Percentiles rank a stretch among this genome's conserved stretches.
phyloP scores from a whole-genome alignment of 2,113 vertebrate genomes.

The Drymodes brunneopygia region DNA sequence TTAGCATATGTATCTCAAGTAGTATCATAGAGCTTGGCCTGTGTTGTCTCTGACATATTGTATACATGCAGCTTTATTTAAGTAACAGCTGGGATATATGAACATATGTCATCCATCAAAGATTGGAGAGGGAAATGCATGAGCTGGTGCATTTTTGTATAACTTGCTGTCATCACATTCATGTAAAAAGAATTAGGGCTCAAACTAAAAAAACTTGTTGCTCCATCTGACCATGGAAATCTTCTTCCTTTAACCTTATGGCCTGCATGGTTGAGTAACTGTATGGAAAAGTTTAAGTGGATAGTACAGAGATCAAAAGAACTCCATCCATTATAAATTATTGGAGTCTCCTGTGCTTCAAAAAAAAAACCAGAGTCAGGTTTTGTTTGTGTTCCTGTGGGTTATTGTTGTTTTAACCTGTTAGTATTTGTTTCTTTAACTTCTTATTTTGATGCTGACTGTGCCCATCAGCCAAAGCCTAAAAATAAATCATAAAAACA shows the following conservation, averaged over 20 bases:
- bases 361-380: background rate
- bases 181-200: constrained; percentile 30
- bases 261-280: constrained; percentile 44
- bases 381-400: constrained; percentile 32
- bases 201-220: background rate
- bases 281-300: constrained; percentile 9
- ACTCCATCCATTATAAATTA: constrained; percentile 18
- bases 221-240: constrained; percentile 41
- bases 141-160: constrained; percentile 47
- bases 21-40: background rate
- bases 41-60: constrained; percentile 1
- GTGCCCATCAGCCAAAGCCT: background rate
- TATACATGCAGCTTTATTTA: constrained; percentile 44
- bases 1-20: background rate
- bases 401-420: constrained; percentile 19
- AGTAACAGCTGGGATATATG: constrained; percentile 35
- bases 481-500: background rate
- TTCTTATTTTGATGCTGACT: constrained; percentile 14
- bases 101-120: constrained; percentile 50
- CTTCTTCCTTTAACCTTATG: constrained; percentile 54
- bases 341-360: background rate
- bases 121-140: background rate
- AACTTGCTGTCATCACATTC: constrained; percentile 41
- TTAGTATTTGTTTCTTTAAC: constrained; percentile 17
- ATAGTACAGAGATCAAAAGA: constrained; percentile 46